phyloP scores from a whole-genome alignment of 2,797 vertebrate genomes.

The Tangara arthus region DNA sequence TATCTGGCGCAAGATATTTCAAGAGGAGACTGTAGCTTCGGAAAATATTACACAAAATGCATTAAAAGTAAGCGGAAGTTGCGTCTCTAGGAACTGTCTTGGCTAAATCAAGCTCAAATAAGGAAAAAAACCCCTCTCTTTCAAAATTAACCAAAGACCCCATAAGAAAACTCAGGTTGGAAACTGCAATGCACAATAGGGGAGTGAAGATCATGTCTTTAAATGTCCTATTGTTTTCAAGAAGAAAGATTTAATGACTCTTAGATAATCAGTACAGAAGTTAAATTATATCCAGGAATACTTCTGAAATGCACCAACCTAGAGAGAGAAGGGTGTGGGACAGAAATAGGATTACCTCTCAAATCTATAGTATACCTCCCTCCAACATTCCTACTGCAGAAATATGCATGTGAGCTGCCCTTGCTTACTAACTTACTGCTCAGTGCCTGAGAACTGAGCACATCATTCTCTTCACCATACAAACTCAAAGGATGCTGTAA shows the following conservation, averaged over 20 bases:
- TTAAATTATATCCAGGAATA: neutral
- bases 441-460: neutral
- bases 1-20: neutral
- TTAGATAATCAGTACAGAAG: neutral
- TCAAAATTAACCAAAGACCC: neutral
- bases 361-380: neutral
- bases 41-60: neutral
- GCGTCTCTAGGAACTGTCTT: neutral
- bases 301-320: neutral
- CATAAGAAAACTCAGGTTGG: neutral
- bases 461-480: neutral
- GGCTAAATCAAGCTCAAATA: neutral
- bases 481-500: neutral
- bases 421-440: neutral
- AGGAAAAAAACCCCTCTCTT: fast-evolving
- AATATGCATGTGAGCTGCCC: neutral
- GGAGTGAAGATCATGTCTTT: neutral
- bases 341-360: neutral
- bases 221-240: neutral
- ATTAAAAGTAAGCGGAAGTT: neutral
- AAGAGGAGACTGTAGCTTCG: neutral
- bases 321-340: neutral
- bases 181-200: neutral
- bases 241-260: neutral
- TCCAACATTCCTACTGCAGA: neutral